Evolutionary conservation across 2,113 vertebrate genomes (phyloP), one percentile per base, ranked within the genome.

Genomic region (Aptenodytes forsteri): DNA sequence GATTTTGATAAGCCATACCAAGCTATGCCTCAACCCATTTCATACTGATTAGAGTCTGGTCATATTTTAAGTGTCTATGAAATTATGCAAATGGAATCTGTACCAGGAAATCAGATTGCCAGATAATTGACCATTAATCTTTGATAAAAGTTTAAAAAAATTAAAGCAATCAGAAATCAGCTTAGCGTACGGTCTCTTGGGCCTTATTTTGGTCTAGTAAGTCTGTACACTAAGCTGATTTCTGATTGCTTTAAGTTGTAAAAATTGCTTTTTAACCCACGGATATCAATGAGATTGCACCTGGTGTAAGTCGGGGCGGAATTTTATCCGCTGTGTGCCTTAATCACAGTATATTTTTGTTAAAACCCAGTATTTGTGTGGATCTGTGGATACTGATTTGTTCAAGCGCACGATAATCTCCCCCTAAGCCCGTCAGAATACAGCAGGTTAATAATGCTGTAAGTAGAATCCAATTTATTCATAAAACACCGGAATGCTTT

Each of bases 381-480:
- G 96, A 95, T 95, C 94, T 95, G 94, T 61, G 76, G 93, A 83
- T 94, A 88, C 95, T 96, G 96, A 97, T 97, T 97, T 96, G 93
- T 90, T 95, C 84, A 76, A 95, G 90, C 82, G 9, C 92, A 94
- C 9, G 10, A 88, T 97, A 97, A 97, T 97, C 97, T 97, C 94
- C 81, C 61, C 49, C 83, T 96, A 97, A 98, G 83, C 96, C 96
- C 77, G 79, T 96, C 96, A 97, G 91, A 96, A 97, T 91, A 80
- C 95, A 96, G 97, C 95, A 97, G 94, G 96, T 96, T 98, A 96
- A 97, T 97, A 96, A 91, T 80, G 76, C 89, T 89, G 79, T 96
- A 95, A 93, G 93, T 79, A 94, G 93, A 97, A 98, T 97, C 96
- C 97, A 96, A 97, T 98, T 97, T 98, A 97, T 96, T 97, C 96